A percentile compares a stretch with the other conserved stretches of the same genome.
Conservation (phyloP, 2,888 invertebrate genomes). For the Synanthedon andrenaeformis region DNA sequence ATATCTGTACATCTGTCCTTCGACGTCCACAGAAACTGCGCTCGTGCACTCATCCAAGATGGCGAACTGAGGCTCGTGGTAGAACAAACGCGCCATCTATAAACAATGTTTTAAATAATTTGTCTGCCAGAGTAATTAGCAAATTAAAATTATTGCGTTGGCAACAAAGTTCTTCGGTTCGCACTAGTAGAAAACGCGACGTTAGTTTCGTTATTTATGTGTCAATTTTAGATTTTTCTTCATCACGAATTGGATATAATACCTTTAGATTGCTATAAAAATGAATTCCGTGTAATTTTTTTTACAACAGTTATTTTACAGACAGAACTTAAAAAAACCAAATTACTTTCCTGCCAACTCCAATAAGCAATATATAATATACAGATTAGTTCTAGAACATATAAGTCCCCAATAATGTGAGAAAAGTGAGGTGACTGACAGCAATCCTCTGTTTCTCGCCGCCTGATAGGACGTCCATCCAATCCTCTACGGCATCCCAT, state of each 20-base stretch:
- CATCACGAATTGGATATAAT: too few species aligned
- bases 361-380: too few species aligned
- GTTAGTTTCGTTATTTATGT: too few species aligned
- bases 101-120: background rate
- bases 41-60: constrained; percentile 99
- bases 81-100: constrained; percentile 95
- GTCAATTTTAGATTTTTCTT: too few species aligned
- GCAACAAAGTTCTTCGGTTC: background rate
- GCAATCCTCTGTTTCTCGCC: constrained; percentile 99
- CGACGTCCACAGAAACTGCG: constrained; percentile 98
- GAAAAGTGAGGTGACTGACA: constrained; percentile 48
- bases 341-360: too few species aligned
- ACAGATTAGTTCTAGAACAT: too few species aligned
- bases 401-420: too few species aligned
- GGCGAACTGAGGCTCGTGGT: constrained; percentile 98
- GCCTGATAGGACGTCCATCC: constrained; percentile 98
- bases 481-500: constrained; percentile 94
- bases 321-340: too few species aligned
- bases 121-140: too few species aligned
- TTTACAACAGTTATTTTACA: too few species aligned
- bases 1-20: constrained; percentile 96
- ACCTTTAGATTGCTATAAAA: too few species aligned
- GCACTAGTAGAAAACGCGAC: background rate
- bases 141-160: background rate
- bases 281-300: too few species aligned